Percentiles rank a stretch among this genome's conserved stretches.
These are phyloP conservation scores for Tetragonula clypearis DNA, from an alignment of 1,140 invertebrate genomes.

Conservation along the genomic window DNA sequence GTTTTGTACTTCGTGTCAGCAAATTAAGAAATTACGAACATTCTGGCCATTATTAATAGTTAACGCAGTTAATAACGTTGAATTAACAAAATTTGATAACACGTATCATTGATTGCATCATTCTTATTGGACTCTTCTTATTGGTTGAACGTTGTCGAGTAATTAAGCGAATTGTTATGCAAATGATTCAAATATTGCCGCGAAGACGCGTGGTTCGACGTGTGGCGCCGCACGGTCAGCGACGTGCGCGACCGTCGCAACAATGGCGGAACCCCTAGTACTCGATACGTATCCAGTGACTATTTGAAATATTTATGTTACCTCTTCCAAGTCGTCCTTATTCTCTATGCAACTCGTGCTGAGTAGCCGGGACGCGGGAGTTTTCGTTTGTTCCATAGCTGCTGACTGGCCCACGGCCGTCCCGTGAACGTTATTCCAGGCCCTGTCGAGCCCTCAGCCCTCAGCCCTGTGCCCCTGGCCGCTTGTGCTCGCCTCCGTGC, in stretches of 20 bases:
- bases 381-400: slow-evolving; percentile 77
- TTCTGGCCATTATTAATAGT: too few species aligned
- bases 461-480: slow-evolving; percentile 78
- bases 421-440: slow-evolving; percentile 65
- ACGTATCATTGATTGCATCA: not conserved
- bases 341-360: slow-evolving; percentile 87
- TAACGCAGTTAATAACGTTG: not conserved
- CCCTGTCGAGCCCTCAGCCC: slow-evolving; percentile 76
- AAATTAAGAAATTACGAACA: not conserved
- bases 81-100: not conserved
- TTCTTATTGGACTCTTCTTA: not conserved
- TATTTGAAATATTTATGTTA: slow-evolving; percentile 82
- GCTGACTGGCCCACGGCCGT: slow-evolving; percentile 56
- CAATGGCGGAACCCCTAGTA: slow-evolving; percentile 77
- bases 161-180: slow-evolving; percentile 23
- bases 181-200: slow-evolving; percentile 70
- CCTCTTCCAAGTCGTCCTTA: slow-evolving; percentile 92
- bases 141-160: not conserved
- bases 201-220: slow-evolving; percentile 62
- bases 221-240: slow-evolving; percentile 70
- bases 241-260: slow-evolving; percentile 76
- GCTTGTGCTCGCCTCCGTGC: slow-evolving; percentile 79
- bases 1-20: not conserved
- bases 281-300: slow-evolving; percentile 77
- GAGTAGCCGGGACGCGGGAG: slow-evolving; percentile 80